Conservation (phyloP, 2,797 vertebrate species). For the Spatula clypeata region DNA sequence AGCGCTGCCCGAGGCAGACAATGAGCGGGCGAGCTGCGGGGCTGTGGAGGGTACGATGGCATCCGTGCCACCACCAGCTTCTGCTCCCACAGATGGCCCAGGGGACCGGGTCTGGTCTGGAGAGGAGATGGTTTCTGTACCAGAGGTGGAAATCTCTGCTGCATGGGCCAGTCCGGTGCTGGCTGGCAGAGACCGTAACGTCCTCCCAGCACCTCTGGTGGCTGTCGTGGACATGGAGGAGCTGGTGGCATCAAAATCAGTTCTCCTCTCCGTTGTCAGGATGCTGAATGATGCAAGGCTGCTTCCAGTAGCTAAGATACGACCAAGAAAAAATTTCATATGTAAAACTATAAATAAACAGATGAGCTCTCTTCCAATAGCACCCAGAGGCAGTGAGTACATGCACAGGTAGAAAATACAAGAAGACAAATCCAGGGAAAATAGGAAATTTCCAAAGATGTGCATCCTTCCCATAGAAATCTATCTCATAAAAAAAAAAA, state of each 20-base stretch:
- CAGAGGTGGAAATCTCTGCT: slow-evolving; percentile 39
- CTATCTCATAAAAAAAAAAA: not conserved
- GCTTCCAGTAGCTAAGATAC: slow-evolving; percentile 66
- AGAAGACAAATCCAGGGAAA: not conserved
- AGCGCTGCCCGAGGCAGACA: not conserved
- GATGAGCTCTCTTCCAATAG: not conserved
- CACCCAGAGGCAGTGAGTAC: not conserved
- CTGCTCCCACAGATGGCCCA: not conserved
- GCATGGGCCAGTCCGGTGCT: slow-evolving; percentile 61
- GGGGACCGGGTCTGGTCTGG: not conserved
- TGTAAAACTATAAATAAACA: not conserved
- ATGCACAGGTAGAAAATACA: not conserved
- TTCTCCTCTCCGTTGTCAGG: slow-evolving; percentile 57
- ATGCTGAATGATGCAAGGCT: not conserved
- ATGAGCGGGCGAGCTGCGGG: not conserved
- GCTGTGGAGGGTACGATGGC: rapidly evolving
- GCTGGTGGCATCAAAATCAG: slow-evolving; percentile 44
- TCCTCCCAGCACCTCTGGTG: slow-evolving; percentile 86
- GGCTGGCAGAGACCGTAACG: slow-evolving; percentile 85
- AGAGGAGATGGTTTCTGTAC: not conserved
- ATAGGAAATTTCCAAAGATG: not conserved
- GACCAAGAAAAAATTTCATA: slow-evolving; percentile 22
- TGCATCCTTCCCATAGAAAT: slow-evolving; percentile 6
- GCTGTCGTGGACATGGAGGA: slow-evolving; percentile 82
- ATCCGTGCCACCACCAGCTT: not conserved